Percentiles rank a stretch among this genome's conserved stretches.
phyloP scores from a whole-genome alignment of 35 echinoderm and acorn worm species.

The Apostichopus japonicus region DNA sequence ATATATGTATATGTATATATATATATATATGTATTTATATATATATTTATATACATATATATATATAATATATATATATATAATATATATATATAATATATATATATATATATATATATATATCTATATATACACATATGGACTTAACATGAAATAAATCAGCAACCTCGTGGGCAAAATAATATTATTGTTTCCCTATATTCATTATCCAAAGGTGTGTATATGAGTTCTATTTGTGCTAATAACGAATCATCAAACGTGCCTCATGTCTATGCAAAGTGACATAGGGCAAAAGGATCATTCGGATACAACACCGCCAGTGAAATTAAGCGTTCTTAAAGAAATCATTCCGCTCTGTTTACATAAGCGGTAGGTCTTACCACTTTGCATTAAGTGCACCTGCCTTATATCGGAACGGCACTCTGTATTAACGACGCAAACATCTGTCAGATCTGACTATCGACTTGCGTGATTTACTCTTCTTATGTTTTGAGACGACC shows the following conservation, averaged over 20 bases:
- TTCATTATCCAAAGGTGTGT: background rate
- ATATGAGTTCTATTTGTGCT: background rate
- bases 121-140: too few relatives aligned
- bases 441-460: background rate
- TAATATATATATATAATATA: too few relatives aligned
- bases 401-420: background rate
- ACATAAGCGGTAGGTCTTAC: background rate
- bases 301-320: background rate
- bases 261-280: background rate
- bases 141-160: too few relatives aligned
- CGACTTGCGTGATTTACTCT: background rate
- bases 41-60: too few relatives aligned
- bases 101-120: too few relatives aligned
- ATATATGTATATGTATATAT: too few relatives aligned
- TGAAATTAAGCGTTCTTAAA: background rate
- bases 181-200: background rate
- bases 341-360: background rate
- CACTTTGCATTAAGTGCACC: constrained; percentile 13
- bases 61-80: too few relatives aligned
- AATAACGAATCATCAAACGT: background rate
- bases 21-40: background rate
- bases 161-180: too few relatives aligned
- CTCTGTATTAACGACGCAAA: constrained; percentile 14
- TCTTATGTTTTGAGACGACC: background rate
- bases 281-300: background rate